These are phyloP conservation scores for Bambusicola thoracicus DNA, from an alignment of 2,113 vertebrate species.

Conservation along the genomic window DNA sequence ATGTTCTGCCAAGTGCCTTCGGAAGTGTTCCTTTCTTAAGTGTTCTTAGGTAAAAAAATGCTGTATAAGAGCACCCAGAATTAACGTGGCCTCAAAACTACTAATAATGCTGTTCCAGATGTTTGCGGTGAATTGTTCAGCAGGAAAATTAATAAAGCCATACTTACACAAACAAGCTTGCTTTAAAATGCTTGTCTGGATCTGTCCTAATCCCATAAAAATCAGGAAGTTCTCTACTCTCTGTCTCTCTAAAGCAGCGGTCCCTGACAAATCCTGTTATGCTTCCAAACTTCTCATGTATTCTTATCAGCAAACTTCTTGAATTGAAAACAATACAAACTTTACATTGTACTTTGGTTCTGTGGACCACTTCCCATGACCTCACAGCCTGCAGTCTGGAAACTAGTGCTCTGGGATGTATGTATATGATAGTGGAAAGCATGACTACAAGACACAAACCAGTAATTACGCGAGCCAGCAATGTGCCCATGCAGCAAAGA, in stretches of 20 bases:
- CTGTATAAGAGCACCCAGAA: conserved; percentile 32
- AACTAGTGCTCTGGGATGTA: not conserved
- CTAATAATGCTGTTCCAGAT: conserved; percentile 34
- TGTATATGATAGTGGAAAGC: not conserved
- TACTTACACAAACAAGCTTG: conserved; percentile 15
- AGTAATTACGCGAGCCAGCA: not conserved
- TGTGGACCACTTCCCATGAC: not conserved
- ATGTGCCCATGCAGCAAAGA: not conserved
- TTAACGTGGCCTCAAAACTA: conserved; percentile 26
- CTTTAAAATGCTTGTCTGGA: conserved; percentile 8
- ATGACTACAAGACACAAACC: not conserved
- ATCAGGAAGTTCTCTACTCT: not conserved
- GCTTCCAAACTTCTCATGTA: not conserved
- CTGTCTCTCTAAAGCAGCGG: not conserved
- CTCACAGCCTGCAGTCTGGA: not conserved
- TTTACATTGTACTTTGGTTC: not conserved
- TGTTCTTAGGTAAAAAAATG: conserved; percentile 45
- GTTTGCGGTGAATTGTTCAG: conserved; percentile 30
- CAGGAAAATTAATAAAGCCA: conserved; percentile 40
- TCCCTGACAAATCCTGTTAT: not conserved
- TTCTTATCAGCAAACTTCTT: not conserved
- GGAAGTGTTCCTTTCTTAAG: conserved; percentile 36
- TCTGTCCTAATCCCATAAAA: conserved; percentile 16
- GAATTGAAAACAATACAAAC: not conserved
- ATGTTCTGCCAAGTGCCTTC: conserved; percentile 61